phyloP scores from a whole-genome alignment of 2,888 invertebrate species.

The Rapana venosa region DNA sequence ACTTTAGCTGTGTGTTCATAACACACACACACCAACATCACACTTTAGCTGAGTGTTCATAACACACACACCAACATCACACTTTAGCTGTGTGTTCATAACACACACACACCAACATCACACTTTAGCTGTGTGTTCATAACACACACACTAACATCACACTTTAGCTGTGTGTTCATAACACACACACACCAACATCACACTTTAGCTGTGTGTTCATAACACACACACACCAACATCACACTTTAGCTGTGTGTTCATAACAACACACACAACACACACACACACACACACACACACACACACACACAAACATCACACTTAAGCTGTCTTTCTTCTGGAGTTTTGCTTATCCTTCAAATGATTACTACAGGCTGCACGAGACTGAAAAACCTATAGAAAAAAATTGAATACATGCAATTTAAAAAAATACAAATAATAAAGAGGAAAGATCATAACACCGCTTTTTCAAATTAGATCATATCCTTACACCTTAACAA shows the following conservation, averaged over 20 bases:
- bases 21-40: neutral
- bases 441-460: no score
- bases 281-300: no score
- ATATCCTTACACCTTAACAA: no score
- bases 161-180: conserved; percentile 79
- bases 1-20: conserved; percentile 79
- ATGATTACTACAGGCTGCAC: no score
- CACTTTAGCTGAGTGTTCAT: conserved; percentile 55
- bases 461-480: no score
- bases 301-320: neutral
- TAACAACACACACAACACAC: no score
- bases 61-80: neutral
- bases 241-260: conserved; percentile 78
- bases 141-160: neutral
- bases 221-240: neutral
- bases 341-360: no score
- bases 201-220: conserved; percentile 79
- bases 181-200: neutral
- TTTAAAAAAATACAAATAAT: no score
- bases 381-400: no score
- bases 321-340: no score
- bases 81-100: conserved; percentile 79
- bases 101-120: neutral
- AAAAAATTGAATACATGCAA: no score
- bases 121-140: conserved; percentile 79